A percentile compares a stretch with the other conserved stretches of the same genome.
Conservation (phyloP, 2,888 invertebrate genomes). For the Steinernema carpocapsae region DNA sequence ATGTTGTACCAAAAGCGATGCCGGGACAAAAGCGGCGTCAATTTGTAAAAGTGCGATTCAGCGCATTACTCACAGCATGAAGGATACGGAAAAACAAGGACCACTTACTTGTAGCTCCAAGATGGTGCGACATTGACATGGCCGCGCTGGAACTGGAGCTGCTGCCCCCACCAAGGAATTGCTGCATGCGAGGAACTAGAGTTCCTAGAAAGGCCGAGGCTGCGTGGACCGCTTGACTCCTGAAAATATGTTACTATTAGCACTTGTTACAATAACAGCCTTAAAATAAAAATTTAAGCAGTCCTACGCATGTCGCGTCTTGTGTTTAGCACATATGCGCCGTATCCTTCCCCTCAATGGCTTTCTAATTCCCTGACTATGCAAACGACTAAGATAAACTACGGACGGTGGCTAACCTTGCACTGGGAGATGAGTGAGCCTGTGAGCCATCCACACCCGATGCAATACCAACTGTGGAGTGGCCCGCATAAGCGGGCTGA, state of each 20-base stretch:
- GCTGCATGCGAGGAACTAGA: slow-evolving; percentile 62
- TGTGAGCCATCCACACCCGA: not conserved
- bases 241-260: not conserved
- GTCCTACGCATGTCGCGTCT: too few relatives aligned
- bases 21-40: too few relatives aligned
- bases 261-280: too few relatives aligned
- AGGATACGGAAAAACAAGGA: too few relatives aligned
- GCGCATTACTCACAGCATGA: too few relatives aligned
- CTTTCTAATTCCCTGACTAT: not conserved
- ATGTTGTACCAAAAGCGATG: too few relatives aligned
- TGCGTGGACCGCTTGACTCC: slow-evolving; percentile 45
- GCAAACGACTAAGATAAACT: not conserved
- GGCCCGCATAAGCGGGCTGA: not conserved
- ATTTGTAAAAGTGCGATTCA: too few relatives aligned
- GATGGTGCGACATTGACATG: slow-evolving; percentile 8
- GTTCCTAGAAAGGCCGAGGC: slow-evolving; percentile 56
- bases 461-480: not conserved
- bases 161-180: slow-evolving; percentile 48
- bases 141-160: slow-evolving; percentile 5
- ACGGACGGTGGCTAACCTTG: slow-evolving; percentile 12
- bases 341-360: too few relatives aligned
- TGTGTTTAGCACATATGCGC: too few relatives aligned
- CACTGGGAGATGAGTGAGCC: slow-evolving; percentile 1
- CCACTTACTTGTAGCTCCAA: slow-evolving; percentile 30
- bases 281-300: too few relatives aligned